Conservation (phyloP, 2,888 invertebrate species). For the Mesorhabditis spiculigera region DNA sequence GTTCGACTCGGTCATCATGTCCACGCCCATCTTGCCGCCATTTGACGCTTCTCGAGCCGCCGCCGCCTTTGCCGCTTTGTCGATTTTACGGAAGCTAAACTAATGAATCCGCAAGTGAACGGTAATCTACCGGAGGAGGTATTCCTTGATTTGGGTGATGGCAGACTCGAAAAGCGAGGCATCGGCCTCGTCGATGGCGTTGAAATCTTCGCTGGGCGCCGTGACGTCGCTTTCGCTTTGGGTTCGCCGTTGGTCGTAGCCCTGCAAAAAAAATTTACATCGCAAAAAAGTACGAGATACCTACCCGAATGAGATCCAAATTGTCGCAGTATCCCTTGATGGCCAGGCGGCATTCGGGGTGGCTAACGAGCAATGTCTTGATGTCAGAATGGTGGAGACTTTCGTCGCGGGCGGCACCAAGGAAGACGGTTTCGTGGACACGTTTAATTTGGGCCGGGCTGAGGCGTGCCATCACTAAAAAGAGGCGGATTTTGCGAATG, state of each 20-base stretch:
- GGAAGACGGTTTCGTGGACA: no score
- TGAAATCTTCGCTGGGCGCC: neutral
- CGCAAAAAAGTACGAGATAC: no score
- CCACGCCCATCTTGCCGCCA: conserved; percentile 68
- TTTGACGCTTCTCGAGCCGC: neutral
- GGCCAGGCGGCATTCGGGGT: no score
- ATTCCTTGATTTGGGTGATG: neutral
- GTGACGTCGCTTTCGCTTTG: conserved; percentile 22
- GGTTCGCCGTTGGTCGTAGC: conserved; percentile 13
- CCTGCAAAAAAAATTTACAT: no score
- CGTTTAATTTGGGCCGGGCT: no score
- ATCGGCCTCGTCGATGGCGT: conserved; percentile 6
- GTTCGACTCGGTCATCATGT: conserved; percentile 96
- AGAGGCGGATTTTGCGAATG: no score
- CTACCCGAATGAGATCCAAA: no score
- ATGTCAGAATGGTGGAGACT: no score
- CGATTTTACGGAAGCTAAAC: neutral
- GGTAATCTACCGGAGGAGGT: neutral
- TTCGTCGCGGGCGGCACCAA: no score
- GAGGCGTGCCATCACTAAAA: no score
- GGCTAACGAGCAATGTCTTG: no score
- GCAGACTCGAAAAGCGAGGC: neutral
- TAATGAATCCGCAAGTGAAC: neutral
- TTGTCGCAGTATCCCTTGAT: no score
- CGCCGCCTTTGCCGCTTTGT: neutral